Evolutionary conservation across 2,113 vertebrate species (phyloP).

Genomic region (Acanthisitta chloris): DNA sequence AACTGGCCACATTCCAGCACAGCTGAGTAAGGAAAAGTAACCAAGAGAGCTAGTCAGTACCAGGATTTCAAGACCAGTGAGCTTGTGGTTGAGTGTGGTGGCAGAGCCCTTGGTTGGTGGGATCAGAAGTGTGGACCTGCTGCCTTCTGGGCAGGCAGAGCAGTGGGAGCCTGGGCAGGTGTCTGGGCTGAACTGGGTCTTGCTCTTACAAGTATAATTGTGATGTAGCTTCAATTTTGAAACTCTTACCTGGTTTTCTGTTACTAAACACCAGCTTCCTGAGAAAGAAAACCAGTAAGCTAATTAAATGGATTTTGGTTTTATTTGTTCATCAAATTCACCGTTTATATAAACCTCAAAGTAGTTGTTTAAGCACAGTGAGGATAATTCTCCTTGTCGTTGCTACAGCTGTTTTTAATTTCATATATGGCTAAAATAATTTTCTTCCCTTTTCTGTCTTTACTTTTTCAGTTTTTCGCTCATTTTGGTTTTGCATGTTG

Average conservation of each 20-base stretch:
- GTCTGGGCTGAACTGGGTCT: not conserved
- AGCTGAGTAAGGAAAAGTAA: not conserved
- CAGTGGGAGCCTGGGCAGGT: not conserved
- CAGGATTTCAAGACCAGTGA: not conserved
- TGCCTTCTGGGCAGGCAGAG: not conserved
- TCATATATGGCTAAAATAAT: not conserved
- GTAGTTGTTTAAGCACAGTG: not conserved
- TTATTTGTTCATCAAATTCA: not conserved
- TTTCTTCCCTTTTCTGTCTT: not conserved
- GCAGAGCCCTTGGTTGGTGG: not conserved
- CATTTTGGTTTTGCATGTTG: not conserved
- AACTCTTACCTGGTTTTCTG: not conserved
- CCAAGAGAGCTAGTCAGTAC: not conserved
- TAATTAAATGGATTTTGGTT: not conserved
- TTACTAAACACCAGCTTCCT: not conserved
- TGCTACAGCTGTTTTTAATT: not conserved
- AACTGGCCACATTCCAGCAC: not conserved
- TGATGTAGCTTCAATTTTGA: not conserved
- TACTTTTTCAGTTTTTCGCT: not conserved
- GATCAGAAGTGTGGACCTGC: not conserved
- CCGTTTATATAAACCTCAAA: not conserved
- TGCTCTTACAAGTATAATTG: not conserved
- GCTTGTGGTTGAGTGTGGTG: not conserved
- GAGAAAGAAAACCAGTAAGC: not conserved
- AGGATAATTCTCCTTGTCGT: not conserved